Conservation (phyloP, 2,797 vertebrate genomes). For the Potorous gilbertii region DNA sequence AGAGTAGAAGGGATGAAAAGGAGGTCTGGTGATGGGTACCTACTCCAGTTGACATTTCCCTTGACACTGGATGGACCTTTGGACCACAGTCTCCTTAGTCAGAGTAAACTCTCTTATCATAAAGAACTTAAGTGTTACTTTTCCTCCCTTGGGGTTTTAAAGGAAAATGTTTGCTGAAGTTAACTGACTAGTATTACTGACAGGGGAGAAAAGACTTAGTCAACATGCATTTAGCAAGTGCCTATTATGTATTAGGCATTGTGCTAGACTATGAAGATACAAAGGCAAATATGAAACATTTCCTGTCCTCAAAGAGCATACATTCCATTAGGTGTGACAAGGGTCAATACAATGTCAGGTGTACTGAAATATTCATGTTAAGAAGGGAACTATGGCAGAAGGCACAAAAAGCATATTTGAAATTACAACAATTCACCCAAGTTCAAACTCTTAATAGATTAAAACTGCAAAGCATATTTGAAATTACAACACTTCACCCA, state of each 20-base stretch:
- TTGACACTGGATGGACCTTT: neutral
- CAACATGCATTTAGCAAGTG: neutral
- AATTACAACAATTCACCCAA: too few relatives aligned
- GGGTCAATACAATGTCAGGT: neutral
- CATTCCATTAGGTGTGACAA: neutral
- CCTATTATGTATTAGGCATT: neutral
- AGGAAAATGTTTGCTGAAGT: neutral
- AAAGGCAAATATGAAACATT: neutral
- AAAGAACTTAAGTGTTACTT: neutral
- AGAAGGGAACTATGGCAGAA: neutral
- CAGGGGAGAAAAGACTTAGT: neutral
- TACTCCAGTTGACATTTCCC: neutral
- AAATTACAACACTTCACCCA: too few relatives aligned
- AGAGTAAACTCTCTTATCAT: neutral
- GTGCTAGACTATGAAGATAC: neutral
- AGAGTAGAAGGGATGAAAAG: neutral
- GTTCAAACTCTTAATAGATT: too few relatives aligned
- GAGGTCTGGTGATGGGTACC: neutral
- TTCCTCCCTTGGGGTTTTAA: neutral
- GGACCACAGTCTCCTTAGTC: neutral
- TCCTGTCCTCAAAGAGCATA: neutral
- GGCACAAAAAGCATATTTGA: neutral
- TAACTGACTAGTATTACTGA: neutral
- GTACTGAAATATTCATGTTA: neutral
- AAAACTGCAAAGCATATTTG: too few relatives aligned